Conservation (phyloP, 2,888 invertebrate species). For the Horisme vitalbata region DNA sequence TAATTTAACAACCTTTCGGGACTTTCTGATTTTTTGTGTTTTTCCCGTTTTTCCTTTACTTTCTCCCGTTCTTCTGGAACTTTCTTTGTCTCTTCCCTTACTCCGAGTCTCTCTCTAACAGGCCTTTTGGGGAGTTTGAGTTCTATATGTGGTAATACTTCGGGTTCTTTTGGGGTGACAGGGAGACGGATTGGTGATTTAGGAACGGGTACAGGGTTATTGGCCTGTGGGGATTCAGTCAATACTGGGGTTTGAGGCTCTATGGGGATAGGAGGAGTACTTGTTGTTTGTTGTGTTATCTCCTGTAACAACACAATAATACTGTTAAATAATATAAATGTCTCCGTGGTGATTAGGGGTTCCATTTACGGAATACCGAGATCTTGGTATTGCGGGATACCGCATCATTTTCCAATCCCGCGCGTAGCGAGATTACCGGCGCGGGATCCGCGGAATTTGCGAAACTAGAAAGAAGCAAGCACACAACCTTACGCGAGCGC, state of each 20-base stretch:
- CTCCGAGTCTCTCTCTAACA: constrained; percentile 69
- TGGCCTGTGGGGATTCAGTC: constrained; percentile 9
- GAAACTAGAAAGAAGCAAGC: too few relatives aligned
- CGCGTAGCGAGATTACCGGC: too few relatives aligned
- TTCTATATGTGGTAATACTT: constrained; percentile 72
- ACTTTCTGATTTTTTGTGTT: constrained; percentile 54
- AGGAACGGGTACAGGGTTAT: constrained; percentile 9
- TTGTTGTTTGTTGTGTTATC: constrained; percentile 55
- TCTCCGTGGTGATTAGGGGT: too few relatives aligned
- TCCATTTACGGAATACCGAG: too few relatives aligned
- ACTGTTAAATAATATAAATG: too few relatives aligned
- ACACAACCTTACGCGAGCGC: too few relatives aligned
- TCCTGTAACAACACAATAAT: constrained; percentile 51
- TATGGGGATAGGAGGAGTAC: constrained; percentile 48
- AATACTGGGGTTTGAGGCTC: constrained; percentile 10
- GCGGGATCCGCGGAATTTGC: too few relatives aligned
- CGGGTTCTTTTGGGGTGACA: constrained; percentile 43
- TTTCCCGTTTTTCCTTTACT: constrained; percentile 51
- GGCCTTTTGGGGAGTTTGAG: constrained; percentile 76
- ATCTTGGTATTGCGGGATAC: too few relatives aligned
- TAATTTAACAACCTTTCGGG: constrained; percentile 74
- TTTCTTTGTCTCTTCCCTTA: constrained; percentile 52
- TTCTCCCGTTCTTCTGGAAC: constrained; percentile 47
- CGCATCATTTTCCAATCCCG: too few relatives aligned
- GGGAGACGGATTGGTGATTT: constrained; percentile 18